Base-by-base conservation (phyloP, 2,113 vertebrate genomes). In the Nycticorax nycticorax region DNA sequence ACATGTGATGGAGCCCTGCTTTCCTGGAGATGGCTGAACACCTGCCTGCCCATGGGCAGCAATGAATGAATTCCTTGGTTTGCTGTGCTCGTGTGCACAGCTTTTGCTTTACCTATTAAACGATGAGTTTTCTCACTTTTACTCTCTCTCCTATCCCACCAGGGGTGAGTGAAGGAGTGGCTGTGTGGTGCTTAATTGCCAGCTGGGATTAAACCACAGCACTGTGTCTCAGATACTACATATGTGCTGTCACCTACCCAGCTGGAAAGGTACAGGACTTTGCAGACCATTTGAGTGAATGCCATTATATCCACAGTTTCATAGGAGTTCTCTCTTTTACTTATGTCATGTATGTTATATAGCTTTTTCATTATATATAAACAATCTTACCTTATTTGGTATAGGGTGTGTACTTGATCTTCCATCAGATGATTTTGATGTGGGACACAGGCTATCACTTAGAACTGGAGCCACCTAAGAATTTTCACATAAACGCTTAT, bases 361-460 rank as follows among this genome's bases (percentile, higher is more conserved):
- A 86, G 59, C 14, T 66, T 91, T 84, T 79, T 53, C 15, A 62
- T 78, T 37, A 63, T 5, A 22, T 32, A 53, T 32, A 59, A 60
- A 48, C 4, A 57, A 6, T 57, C 97, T 97, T 93, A 98, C 98
- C 97, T 98, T 98, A 92, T 96, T 98, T 75, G 96, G 89, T 62
- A 64, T 4, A 45, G 96, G 48, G 35, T 90, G 96, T 9, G 33
- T 24, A 27, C 84, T 84, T n/a, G 84, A 39, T 39, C 71, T 96
- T 76, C 87, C 98, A 28, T 98, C 97, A 18, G 97, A 97, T 6
- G 98, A 98, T 87, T 95, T 96, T 32, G 97, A 95, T 28, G 96
- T 86, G 45, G 94, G 89, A 64, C 88, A 96, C 6, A 60, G 39
- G 89, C 48, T 91, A 7, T 98, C 98, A 73, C 92, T 96, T 7